Evolutionary conservation across 2,113 vertebrate genomes (phyloP), one percentile per base, ranked within the genome.

Genomic region (Falcunculus frontatus): DNA sequence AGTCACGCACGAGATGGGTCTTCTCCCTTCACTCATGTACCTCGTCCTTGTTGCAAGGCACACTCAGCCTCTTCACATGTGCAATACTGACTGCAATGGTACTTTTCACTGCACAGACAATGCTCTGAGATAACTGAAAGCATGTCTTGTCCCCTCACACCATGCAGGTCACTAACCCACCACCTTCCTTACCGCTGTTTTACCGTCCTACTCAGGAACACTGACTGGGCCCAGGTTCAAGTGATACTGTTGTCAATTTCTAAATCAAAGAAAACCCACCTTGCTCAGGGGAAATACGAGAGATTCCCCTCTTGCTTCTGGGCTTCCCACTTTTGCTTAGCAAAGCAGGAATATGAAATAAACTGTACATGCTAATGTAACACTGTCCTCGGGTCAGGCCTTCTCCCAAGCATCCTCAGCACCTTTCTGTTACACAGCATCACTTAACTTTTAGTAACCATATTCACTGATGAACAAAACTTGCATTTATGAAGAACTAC

Each of bases 361-460:
- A 70, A 67, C 12, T 19, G 47, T 33, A 33, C 0, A 0, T 8
- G 21, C 32, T 8, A 32, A 30, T 2, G 3, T 33, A 30, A 33
- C 7, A 10, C 1, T 26, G 13, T 37, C 5, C 47, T 29, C 11
- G 3, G 5, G 20, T 18, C 49, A 59, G 6, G 1, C 41, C 16
- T 67, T 17, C 42, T 23, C 19, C 26, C 30, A 53, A 46, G 19
- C 32, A 68, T 7, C 50, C 32, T 63, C 32, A 42, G 14, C 5
- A 25, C 11, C 25, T 6, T 39, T 16, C 29, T 57, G 13, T 5
- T 22, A 21, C 7, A 56, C 26, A 57, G 3, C 5, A 19, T 11
- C 3, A 2, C 7, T 19, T 8, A 30, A 11, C 19, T 49, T 57
- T n/a, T 2, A n/a, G 1, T 7, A 35, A 62, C 14, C 1, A 1